phyloP scores from a whole-genome alignment of 2,888 invertebrate genomes.

The Amphiduros pacificus region DNA sequence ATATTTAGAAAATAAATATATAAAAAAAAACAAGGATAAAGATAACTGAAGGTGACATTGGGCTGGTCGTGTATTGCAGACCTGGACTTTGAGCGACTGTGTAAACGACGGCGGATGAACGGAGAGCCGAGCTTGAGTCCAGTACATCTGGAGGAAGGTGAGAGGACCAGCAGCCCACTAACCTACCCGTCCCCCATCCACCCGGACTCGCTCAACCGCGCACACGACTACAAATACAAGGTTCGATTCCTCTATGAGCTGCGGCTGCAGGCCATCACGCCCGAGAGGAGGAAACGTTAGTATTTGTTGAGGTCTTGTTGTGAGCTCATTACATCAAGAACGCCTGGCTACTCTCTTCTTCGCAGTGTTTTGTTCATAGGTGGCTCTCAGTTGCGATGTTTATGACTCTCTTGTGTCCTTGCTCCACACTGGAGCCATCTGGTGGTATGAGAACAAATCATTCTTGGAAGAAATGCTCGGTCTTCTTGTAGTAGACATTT shows the following conservation, averaged over 20 bases:
- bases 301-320: not conserved
- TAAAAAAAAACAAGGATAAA: not conserved
- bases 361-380: too few species aligned
- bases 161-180: not conserved
- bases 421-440: too few species aligned
- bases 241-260: constrained; percentile 41
- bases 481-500: too few species aligned
- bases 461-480: too few species aligned
- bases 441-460: too few species aligned
- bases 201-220: constrained; percentile 38
- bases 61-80: constrained; percentile 32
- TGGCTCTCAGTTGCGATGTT: too few species aligned
- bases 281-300: constrained; percentile 18
- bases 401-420: too few species aligned
- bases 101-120: constrained; percentile 40
- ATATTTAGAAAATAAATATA: not conserved
- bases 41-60: not conserved
- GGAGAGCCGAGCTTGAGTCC: constrained; percentile 48
- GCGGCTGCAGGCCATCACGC: constrained; percentile 27
- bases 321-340: too few species aligned
- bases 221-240: constrained; percentile 43
- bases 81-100: constrained; percentile 41
- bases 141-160: constrained; percentile 32
- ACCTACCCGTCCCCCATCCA: not conserved
- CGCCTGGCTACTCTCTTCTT: too few species aligned